Evolutionary conservation across 1,140 invertebrate genomes (phyloP), one percentile per base, ranked within the genome.

Genomic region (Philopotamus ludificatus): DNA sequence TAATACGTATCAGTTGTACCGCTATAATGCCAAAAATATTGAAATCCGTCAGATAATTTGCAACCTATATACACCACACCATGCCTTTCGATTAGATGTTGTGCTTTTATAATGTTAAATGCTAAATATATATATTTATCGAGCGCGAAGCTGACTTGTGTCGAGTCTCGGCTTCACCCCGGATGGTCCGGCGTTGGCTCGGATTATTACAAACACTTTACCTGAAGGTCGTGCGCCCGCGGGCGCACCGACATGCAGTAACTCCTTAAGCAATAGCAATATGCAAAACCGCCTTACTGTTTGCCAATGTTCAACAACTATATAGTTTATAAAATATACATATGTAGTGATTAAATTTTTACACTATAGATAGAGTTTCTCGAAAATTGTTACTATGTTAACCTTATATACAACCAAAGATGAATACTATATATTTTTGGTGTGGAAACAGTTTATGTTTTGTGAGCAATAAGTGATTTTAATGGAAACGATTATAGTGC

Each of bases 391-490:
- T 28, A 50, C 26, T n/a, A 63, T 50, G 64, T 66, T 66, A 66
- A 66, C 64, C 64, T 66, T 51, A 7, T 51, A 58, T 26, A 51
- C 50, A 60, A 59, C 64, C 64, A 66, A 66, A 66, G 64, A 65
- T 53, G 23, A 53, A 22, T 12, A 7, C 28, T n/a, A n/a, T n/a
- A n/a, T n/a, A n/a, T n/a, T n/a, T n/a, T n/a, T n/a, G n/a, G n/a
- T n/a, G n/a, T n/a, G n/a, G n/a, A n/a, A n/a, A n/a, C n/a, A n/a
- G n/a, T n/a, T n/a, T n/a, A n/a, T n/a, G n/a, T n/a, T n/a, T n/a
- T n/a, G n/a, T n/a, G n/a, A n/a, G n/a, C n/a, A n/a, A n/a, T n/a
- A n/a, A n/a, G n/a, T n/a, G n/a, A n/a, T n/a, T n/a, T n/a, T n/a
- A n/a, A n/a, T n/a, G n/a, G n/a, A n/a, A n/a, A n/a, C n/a, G n/a